These are phyloP conservation scores for Trachelus iudaicus DNA, from an alignment of 2,888 invertebrate species.

Conservation along the genomic window DNA sequence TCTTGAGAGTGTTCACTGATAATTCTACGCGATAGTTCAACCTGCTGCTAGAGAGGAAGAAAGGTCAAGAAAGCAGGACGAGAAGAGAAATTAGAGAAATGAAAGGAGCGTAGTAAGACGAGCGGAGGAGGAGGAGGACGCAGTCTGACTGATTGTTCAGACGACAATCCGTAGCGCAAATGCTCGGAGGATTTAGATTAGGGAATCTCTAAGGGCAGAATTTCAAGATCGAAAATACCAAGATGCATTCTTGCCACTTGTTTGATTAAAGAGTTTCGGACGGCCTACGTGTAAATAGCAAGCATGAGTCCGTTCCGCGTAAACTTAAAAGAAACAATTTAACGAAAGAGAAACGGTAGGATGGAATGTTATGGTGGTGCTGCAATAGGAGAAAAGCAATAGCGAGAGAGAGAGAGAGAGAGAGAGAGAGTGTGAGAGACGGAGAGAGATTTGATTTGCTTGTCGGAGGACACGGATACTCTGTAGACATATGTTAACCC, in stretches of 20 bases:
- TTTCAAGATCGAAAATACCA: conserved; percentile 39
- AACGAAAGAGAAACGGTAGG: too few species aligned
- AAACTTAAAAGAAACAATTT: too few species aligned
- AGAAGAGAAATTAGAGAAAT: conserved; percentile 27
- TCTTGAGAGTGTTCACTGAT: not conserved
- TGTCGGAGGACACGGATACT: too few species aligned
- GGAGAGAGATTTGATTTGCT: too few species aligned
- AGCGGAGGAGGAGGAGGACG: conserved; percentile 17
- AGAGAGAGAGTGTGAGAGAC: too few species aligned
- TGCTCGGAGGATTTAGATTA: conserved; percentile 56
- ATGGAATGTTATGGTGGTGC: too few species aligned
- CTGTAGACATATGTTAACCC: too few species aligned
- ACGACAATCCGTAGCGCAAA: conserved; percentile 61
- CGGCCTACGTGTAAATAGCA: too few species aligned
- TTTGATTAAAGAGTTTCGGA: conserved; percentile 45
- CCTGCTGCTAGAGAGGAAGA: conserved; percentile 17
- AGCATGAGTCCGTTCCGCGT: too few species aligned
- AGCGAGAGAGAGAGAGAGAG: too few species aligned
- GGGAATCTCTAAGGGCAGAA: conserved; percentile 52
- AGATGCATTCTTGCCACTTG: conserved; percentile 41
- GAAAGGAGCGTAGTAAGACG: conserved; percentile 26
- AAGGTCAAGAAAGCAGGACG: conserved; percentile 19
- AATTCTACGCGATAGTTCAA: too few species aligned
- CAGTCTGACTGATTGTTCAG: conserved; percentile 36
- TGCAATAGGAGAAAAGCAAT: too few species aligned